Evolutionary conservation across 2,797 vertebrate genomes (phyloP).

Genomic region (Enteromius treurensis): DNA sequence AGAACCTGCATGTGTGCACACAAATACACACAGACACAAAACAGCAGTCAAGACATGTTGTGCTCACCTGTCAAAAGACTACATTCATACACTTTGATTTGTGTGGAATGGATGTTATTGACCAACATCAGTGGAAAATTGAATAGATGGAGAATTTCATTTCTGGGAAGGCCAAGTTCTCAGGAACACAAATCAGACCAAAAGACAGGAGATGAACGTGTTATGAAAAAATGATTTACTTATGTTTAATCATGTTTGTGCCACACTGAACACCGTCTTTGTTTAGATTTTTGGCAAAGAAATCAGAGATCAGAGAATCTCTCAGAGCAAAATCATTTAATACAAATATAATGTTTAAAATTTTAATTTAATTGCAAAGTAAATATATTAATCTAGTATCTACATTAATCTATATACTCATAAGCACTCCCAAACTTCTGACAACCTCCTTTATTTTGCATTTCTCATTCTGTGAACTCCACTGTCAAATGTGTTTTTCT

Average conservation of each 20-base stretch:
- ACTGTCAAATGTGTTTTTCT: background rate
- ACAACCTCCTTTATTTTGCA: background rate
- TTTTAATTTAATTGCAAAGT: background rate
- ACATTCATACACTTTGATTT: background rate
- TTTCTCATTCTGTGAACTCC: background rate
- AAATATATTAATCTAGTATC: background rate
- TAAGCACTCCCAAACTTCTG: background rate
- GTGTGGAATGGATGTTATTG: background rate
- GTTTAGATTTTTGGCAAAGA: background rate
- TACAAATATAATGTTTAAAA: too few species aligned
- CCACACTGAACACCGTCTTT: background rate
- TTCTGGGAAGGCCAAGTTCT: background rate
- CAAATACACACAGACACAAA: conserved; percentile 7
- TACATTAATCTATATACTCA: background rate
- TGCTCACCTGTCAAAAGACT: conserved; percentile 13
- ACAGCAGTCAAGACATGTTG: background rate
- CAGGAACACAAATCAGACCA: background rate
- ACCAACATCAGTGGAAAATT: background rate
- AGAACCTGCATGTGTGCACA: conserved; percentile 5
- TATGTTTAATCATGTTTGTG: background rate
- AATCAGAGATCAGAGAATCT: background rate
- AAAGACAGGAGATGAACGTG: background rate
- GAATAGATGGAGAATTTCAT: background rate
- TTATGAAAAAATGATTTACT: background rate
- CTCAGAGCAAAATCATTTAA: too few species aligned